Evolutionary conservation across 2,888 invertebrate species (phyloP).

Genomic region (Mythimna pallens): DNA sequence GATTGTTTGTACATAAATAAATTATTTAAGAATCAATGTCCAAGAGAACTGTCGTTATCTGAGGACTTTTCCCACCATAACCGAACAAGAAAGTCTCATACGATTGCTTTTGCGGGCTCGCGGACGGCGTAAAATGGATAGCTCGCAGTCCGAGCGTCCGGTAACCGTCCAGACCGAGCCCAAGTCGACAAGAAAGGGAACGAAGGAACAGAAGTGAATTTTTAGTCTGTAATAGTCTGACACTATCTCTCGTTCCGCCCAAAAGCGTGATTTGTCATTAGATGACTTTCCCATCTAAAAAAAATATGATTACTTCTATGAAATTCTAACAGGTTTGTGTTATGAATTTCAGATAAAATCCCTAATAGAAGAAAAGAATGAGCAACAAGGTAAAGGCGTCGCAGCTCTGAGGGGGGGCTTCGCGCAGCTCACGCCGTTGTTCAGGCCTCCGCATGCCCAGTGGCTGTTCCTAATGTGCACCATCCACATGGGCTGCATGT

Average conservation of each 20-base stretch:
- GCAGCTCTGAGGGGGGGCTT: constrained; percentile 91
- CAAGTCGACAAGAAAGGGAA: no score
- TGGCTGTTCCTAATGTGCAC: constrained; percentile 92
- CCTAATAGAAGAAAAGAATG: constrained; percentile 82
- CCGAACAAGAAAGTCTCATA: neutral
- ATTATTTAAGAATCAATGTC: neutral
- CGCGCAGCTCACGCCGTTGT: constrained; percentile 92
- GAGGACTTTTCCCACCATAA: neutral
- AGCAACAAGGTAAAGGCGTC: constrained; percentile 79
- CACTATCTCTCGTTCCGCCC: no score
- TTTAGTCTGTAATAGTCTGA: no score
- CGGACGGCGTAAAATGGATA: no score
- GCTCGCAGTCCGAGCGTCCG: no score
- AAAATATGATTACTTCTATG: no score
- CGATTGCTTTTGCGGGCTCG: neutral
- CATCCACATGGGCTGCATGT: constrained; percentile 83
- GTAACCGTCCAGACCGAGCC: no score
- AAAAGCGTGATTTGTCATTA: no score
- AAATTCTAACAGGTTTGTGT: no score
- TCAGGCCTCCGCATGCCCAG: constrained; percentile 91
- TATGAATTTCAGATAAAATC: constrained; percentile 78
- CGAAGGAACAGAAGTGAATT: no score
- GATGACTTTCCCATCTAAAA: no score
- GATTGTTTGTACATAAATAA: no score
- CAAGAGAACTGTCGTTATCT: neutral